A percentile compares a stretch with the other conserved stretches of the same genome.
phyloP scores from a whole-genome alignment of 2,888 invertebrate species.

The Drosophila ezoana region DNA sequence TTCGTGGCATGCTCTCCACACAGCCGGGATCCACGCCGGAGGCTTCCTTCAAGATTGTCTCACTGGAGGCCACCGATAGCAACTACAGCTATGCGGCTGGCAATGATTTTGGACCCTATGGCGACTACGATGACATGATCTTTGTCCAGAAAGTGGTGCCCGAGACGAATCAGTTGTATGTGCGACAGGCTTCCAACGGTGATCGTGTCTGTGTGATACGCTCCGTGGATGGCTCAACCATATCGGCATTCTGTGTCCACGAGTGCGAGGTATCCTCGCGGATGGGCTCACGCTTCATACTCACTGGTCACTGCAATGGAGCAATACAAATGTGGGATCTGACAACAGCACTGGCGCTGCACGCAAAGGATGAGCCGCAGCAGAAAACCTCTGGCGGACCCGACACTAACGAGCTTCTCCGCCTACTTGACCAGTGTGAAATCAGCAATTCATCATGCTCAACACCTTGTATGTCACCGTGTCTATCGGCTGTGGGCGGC shows the following conservation, averaged over 20 bases:
- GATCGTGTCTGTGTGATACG: constrained; percentile 97
- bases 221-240: constrained; percentile 96
- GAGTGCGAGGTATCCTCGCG: constrained; percentile 98
- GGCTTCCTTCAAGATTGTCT: constrained; percentile 94
- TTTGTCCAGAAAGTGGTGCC: constrained; percentile 99
- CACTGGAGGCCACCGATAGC: constrained; percentile 88
- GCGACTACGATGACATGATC: constrained; percentile 98
- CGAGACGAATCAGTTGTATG: constrained; percentile 97
- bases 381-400: constrained; percentile 91
- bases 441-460: constrained; percentile 92
- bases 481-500: constrained; percentile 86
- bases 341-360: constrained; percentile 95
- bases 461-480: constrained; percentile 90
- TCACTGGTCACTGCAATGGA: constrained; percentile 96
- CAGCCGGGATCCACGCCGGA: constrained; percentile 99
- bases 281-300: constrained; percentile 95
- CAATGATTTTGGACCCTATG: constrained; percentile 95
- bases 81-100: constrained; percentile 88
- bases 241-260: constrained; percentile 98
- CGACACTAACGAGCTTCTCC: constrained; percentile 94
- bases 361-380: constrained; percentile 91
- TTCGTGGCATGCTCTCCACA: constrained; percentile 99
- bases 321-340: constrained; percentile 99
- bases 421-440: constrained; percentile 97
- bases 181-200: constrained; percentile 97